Conservation (phyloP, 2,797 vertebrate genomes). For the Xiphophorus birchmanni region DNA sequence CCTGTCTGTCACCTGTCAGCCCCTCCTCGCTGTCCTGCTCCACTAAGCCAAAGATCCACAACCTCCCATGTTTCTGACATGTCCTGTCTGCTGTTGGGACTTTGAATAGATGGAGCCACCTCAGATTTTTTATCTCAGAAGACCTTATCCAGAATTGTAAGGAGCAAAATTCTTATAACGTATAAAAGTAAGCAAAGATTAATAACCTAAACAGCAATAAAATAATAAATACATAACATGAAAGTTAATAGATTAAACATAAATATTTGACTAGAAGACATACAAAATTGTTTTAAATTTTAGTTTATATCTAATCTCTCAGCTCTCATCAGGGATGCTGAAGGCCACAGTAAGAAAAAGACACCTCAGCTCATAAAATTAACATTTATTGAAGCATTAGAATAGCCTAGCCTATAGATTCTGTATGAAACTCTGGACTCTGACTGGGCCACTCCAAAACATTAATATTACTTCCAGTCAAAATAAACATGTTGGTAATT, state of each 20-base stretch:
- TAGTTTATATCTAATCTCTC: background rate
- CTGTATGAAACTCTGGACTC: background rate
- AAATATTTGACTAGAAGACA: background rate
- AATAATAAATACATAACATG: background rate
- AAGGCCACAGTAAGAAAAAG: background rate
- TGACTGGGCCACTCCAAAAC: too few species aligned
- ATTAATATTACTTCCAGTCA: too few species aligned
- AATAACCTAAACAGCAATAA: background rate
- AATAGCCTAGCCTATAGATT: background rate
- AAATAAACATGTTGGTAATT: background rate
- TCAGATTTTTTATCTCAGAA: constrained; percentile 5
- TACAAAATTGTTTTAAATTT: too few species aligned
- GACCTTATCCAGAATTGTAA: background rate
- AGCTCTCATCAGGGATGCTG: background rate
- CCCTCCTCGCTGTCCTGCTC: constrained; percentile 41
- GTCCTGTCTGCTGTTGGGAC: constrained; percentile 37
- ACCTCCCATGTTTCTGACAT: constrained; percentile 39
- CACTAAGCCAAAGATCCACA: constrained; percentile 35
- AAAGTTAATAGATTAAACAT: background rate
- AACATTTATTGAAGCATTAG: background rate
- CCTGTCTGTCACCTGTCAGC: constrained; percentile 54
- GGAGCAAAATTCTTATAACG: background rate
- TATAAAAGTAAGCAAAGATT: background rate
- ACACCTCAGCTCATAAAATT: background rate
- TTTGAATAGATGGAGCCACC: constrained; percentile 26